Evolutionary conservation across 2,797 vertebrate genomes (phyloP).

Genomic region (Mycteria americana): DNA sequence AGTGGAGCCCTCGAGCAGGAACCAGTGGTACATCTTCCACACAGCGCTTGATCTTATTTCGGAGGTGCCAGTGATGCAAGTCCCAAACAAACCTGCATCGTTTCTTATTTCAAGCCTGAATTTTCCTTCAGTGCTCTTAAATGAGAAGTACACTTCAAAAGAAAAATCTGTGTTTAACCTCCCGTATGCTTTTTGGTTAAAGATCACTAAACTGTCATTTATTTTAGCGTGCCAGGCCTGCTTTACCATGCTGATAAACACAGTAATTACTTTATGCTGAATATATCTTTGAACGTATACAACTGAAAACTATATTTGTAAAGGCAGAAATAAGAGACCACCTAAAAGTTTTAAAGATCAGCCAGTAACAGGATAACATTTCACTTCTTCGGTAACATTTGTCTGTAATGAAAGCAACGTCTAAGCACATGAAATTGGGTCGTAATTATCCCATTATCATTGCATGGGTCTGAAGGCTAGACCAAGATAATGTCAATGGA

Average conservation of each 20-base stretch:
- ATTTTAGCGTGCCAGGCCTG: neutral
- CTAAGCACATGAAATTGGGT: neutral
- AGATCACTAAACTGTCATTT: neutral
- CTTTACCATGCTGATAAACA: neutral
- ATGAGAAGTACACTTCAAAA: neutral
- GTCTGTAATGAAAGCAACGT: neutral
- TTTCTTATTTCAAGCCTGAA: neutral
- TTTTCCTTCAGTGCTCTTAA: neutral
- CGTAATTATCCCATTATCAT: neutral
- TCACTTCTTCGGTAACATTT: neutral
- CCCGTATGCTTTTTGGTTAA: neutral
- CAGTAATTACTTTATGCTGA: neutral
- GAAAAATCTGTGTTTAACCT: neutral
- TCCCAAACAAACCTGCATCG: accelerated
- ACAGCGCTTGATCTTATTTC: accelerated
- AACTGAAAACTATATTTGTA: accelerated
- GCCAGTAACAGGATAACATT: neutral
- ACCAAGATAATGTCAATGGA: neutral
- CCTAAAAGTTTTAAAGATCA: neutral
- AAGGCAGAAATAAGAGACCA: neutral
- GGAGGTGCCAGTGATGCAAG: neutral
- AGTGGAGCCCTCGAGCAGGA: neutral
- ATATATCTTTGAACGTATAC: neutral
- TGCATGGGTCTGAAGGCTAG: neutral
- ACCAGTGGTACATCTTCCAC: neutral